Conservation (phyloP, 92 coral and sea anemone genomes). For the Parazoanthus swiftii region DNA sequence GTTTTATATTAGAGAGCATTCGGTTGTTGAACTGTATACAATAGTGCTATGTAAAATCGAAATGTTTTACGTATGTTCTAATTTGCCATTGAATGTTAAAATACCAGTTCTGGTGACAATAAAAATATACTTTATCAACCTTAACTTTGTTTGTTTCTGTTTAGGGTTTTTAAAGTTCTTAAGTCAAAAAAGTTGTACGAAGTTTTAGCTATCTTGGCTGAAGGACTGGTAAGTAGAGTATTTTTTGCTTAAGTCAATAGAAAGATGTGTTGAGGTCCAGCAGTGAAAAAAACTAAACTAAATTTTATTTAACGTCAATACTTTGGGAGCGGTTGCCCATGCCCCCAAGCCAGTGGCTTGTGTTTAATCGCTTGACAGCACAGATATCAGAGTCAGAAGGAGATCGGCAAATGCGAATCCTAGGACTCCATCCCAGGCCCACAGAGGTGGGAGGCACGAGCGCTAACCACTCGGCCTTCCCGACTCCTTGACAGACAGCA, state of each 20-base stretch:
- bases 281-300: background rate
- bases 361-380: too few species aligned
- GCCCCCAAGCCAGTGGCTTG: too few species aligned
- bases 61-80: background rate
- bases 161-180: constrained; percentile 85
- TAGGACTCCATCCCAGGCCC: too few species aligned
- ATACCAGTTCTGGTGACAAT: background rate
- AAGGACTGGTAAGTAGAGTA: constrained; percentile 76
- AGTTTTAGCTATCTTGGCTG: constrained; percentile 84
- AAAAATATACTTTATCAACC: background rate
- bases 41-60: too few species aligned
- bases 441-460: too few species aligned
- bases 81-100: background rate
- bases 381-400: too few species aligned
- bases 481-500: background rate
- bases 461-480: too few species aligned
- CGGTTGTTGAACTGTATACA: background rate
- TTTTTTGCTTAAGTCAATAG: background rate
- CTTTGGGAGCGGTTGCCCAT: too few species aligned
- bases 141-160: background rate
- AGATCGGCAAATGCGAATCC: too few species aligned
- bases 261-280: background rate
- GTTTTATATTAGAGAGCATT: background rate
- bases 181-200: constrained; percentile 82
- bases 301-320: too few species aligned